phyloP scores from a whole-genome alignment of 2,797 vertebrate genomes.

The Sardinella longiceps region DNA sequence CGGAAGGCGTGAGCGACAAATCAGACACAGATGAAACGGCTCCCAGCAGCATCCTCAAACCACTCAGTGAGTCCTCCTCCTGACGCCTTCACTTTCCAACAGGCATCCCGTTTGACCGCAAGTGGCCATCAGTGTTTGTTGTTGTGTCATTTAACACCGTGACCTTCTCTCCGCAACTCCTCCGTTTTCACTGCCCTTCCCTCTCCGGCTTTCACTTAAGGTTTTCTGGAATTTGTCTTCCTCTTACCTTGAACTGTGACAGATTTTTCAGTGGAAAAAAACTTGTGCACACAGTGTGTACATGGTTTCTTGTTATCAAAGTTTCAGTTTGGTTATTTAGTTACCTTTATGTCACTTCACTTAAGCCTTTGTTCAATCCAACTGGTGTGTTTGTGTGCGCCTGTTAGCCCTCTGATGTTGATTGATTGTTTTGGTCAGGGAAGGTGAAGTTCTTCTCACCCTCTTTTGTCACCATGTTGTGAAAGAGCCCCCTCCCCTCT shows the following conservation, averaged over 20 bases:
- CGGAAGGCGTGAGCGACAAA: constrained; percentile 82
- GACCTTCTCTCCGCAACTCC: background rate
- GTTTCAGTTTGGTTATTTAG: constrained; percentile 19
- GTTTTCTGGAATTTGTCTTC: background rate
- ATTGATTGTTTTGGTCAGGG: background rate
- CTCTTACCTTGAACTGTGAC: constrained; percentile 10
- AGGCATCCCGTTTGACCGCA: background rate
- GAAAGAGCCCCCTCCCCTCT: background rate
- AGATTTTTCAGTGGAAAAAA: background rate
- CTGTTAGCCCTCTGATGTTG: background rate
- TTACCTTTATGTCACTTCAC: background rate
- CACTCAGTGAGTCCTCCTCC: constrained; percentile 86
- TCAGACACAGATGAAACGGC: constrained; percentile 84
- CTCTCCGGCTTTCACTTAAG: background rate
- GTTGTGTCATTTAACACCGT: background rate
- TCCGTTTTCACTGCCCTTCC: background rate
- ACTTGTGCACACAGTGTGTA: background rate
- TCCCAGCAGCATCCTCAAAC: constrained; percentile 86
- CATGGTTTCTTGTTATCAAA: background rate
- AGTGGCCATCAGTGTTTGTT: background rate
- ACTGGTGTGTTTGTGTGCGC: background rate
- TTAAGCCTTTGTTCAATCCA: background rate
- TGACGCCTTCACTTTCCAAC: background rate
- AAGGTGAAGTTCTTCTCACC: constrained; percentile 22
- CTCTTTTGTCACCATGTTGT: constrained; percentile 2